These are phyloP conservation scores for Drosophila ezoana DNA, from an alignment of 2,888 invertebrate species.

Conservation along the genomic window DNA sequence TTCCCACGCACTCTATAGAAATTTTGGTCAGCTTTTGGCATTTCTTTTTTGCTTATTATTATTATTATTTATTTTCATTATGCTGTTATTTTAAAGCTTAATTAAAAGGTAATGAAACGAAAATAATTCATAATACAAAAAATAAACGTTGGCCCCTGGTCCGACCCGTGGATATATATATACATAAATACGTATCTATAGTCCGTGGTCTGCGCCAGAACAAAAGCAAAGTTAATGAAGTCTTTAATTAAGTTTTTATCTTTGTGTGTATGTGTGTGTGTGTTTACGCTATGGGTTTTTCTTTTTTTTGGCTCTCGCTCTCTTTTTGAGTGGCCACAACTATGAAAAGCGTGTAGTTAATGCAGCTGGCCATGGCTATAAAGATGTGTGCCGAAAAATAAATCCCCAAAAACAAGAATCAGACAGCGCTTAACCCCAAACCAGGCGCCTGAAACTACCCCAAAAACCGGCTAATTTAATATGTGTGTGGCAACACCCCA, in stretches of 20 bases:
- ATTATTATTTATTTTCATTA: slow-evolving; percentile 52
- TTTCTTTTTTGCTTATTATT: slow-evolving; percentile 13
- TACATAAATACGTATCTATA: slow-evolving; percentile 1
- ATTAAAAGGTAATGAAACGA: slow-evolving; percentile 66
- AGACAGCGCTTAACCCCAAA: slow-evolving; percentile 41
- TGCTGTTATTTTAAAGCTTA: slow-evolving; percentile 61
- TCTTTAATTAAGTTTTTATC: slow-evolving; percentile 73
- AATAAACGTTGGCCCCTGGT: slow-evolving; percentile 27
- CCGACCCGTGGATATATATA: slow-evolving; percentile 12
- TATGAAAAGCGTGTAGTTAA: slow-evolving; percentile 35
- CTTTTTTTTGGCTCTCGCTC: slow-evolving; percentile 1
- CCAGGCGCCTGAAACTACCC: slow-evolving; percentile 27
- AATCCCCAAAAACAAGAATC: slow-evolving; percentile 35
- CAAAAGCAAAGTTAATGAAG: slow-evolving; percentile 69
- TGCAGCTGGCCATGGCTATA: slow-evolving; percentile 32
- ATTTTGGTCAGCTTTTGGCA: slow-evolving; percentile 20
- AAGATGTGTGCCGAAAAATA: slow-evolving; percentile 37
- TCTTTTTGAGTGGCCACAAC: slow-evolving; percentile 33
- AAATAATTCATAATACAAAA: slow-evolving; percentile 60
- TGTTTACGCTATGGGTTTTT: slow-evolving; percentile 17
- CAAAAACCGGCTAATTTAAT: slow-evolving; percentile 56
- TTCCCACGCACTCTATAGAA: not conserved
- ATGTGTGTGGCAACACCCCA: slow-evolving; percentile 52
- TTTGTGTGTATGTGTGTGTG: slow-evolving; percentile 14
- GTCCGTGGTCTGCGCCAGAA: slow-evolving; percentile 29